Evolutionary conservation across 92 coral and sea anemone genomes (phyloP).

Genomic region (Phenganax stokvisi): DNA sequence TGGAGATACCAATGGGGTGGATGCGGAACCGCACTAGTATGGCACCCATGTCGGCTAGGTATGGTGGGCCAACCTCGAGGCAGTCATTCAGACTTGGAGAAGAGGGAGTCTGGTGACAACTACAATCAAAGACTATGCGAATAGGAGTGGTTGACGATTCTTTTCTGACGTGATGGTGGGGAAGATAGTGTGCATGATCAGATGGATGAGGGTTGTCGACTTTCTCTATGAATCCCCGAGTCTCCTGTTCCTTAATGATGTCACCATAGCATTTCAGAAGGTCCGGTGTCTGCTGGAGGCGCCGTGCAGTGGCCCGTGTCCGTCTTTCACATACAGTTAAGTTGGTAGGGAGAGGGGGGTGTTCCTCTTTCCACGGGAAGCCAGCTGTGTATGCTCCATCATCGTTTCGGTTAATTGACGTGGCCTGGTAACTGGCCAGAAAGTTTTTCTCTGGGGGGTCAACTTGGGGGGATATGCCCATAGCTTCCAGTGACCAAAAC

Average conservation of each 20-base stretch:
- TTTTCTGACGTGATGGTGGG: conserved; percentile 50
- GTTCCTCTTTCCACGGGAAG: too few relatives aligned
- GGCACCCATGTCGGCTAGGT: conserved; percentile 37
- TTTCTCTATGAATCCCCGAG: conserved; percentile 50
- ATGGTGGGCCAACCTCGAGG: conserved; percentile 39
- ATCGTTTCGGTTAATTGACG: conserved; percentile 11
- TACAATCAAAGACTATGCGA: conserved; percentile 51
- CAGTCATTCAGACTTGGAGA: conserved; percentile 51
- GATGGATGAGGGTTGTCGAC: conserved; percentile 32
- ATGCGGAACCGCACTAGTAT: background rate
- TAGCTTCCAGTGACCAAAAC: too few relatives aligned
- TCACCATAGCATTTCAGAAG: conserved; percentile 19
- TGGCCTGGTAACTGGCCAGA: conserved; percentile 19
- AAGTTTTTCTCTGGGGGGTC: conserved; percentile 15
- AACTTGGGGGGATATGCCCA: too few relatives aligned
- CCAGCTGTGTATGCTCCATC: conserved; percentile 16
- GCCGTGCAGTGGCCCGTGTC: conserved; percentile 32
- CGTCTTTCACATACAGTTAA: conserved; percentile 2
- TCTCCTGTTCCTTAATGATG: conserved; percentile 10
- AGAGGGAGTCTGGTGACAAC: conserved; percentile 7
- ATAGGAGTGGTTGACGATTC: conserved; percentile 52
- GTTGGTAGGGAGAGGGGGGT: too few relatives aligned
- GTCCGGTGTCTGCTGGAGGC: conserved; percentile 17
- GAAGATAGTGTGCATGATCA: conserved; percentile 40
- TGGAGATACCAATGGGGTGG: conserved; percentile 31